Conservation (phyloP, 2,888 invertebrate species). For the Watsonalla cultraria region DNA sequence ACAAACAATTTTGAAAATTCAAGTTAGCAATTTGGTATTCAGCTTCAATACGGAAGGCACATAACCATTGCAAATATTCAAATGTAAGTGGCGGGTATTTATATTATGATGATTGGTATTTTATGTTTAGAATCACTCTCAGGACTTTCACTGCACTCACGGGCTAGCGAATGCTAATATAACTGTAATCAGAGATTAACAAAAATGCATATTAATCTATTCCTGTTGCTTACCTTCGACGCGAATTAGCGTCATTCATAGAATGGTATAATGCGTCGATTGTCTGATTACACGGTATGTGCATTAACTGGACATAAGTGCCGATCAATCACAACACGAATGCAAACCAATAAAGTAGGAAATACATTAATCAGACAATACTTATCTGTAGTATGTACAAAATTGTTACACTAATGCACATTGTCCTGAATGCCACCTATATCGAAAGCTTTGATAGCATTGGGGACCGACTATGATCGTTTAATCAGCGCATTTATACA, state of each 20-base stretch:
- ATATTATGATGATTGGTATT: too few relatives aligned
- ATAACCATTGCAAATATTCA: too few relatives aligned
- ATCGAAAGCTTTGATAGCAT: too few relatives aligned
- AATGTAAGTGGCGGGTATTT: too few relatives aligned
- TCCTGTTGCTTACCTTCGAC: conserved; percentile 9
- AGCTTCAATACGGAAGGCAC: too few relatives aligned
- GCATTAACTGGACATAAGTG: conserved; percentile 32
- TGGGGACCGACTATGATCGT: too few relatives aligned
- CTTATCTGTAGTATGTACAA: neutral
- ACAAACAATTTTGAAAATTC: too few relatives aligned
- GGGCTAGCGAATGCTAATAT: neutral
- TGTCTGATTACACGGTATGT: conserved; percentile 36
- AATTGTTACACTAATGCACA: too few relatives aligned
- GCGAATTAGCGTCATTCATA: conserved; percentile 18
- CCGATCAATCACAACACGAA: conserved; percentile 20
- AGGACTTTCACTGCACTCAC: neutral
- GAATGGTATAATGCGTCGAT: conserved; percentile 10
- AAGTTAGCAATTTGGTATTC: too few relatives aligned
- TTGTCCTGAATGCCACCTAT: too few relatives aligned
- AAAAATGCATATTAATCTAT: neutral
- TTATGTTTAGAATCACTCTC: too few relatives aligned
- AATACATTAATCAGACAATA: neutral
- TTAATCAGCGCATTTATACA: too few relatives aligned
- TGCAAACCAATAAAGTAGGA: conserved; percentile 6
- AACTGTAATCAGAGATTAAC: neutral